These are phyloP conservation scores for Julus scandinavius DNA, from an alignment of 2,888 invertebrate genomes.

Conservation along the genomic window DNA sequence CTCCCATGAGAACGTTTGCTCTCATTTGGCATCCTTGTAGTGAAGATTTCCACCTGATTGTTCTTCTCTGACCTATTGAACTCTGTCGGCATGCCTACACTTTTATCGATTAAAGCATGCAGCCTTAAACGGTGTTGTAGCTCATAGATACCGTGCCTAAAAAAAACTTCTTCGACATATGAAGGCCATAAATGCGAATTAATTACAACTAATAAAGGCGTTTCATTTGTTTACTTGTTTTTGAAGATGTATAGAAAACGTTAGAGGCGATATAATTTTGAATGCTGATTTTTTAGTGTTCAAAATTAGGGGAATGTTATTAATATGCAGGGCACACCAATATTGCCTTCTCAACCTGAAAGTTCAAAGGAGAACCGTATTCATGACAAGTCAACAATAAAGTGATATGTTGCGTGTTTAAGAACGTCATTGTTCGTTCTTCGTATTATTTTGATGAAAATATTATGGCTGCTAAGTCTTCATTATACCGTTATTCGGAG, in stretches of 20 bases:
- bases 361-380: neutral
- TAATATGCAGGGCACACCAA: neutral
- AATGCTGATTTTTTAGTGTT: neutral
- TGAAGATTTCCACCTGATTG: slow-evolving; percentile 22
- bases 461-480: neutral
- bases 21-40: slow-evolving; percentile 17
- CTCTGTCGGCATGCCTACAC: slow-evolving; percentile 33
- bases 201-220: slow-evolving; percentile 17
- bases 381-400: neutral
- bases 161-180: neutral
- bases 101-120: slow-evolving; percentile 45
- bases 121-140: neutral
- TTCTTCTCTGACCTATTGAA: neutral
- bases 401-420: neutral
- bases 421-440: neutral
- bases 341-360: neutral
- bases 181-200: neutral
- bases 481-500: too few species aligned
- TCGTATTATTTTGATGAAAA: neutral
- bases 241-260: neutral
- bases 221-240: slow-evolving; percentile 24
- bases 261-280: neutral
- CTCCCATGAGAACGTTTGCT: slow-evolving; percentile 45
- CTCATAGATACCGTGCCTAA: neutral
- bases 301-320: neutral